phyloP scores from a whole-genome alignment of 1,140 invertebrate genomes.

The Gonioctena quinquepunctata region DNA sequence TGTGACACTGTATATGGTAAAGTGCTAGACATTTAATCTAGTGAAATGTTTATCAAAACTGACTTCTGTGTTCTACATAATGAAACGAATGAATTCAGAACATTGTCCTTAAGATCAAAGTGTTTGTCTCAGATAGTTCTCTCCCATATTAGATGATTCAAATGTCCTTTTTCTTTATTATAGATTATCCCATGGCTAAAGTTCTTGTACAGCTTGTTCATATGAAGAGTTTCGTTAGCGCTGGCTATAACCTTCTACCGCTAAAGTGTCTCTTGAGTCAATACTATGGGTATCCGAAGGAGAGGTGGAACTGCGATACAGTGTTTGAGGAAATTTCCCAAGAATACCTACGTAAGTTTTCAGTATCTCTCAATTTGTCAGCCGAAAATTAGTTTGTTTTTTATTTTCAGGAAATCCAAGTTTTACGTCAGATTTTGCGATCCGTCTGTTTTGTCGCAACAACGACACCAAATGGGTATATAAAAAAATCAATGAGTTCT shows the following conservation, averaged over 20 bases:
- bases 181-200: slow-evolving; percentile 38
- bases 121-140: no score
- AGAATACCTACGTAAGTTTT: slow-evolving; percentile 39
- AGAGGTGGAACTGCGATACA: slow-evolving; percentile 36
- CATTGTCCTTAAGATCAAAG: no score
- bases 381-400: background rate
- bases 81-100: no score
- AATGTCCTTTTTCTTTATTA: no score
- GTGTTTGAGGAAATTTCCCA: slow-evolving; percentile 40
- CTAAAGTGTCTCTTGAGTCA: slow-evolving; percentile 36
- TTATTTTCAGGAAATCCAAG: slow-evolving; percentile 35
- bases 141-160: no score
- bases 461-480: slow-evolving; percentile 36
- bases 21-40: no score
- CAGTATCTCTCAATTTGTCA: background rate
- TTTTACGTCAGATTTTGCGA: slow-evolving; percentile 27
- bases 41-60: no score
- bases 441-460: slow-evolving; percentile 40
- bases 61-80: no score
- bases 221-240: slow-evolving; percentile 34
- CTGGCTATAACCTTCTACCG: slow-evolving; percentile 37
- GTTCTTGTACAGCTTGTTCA: slow-evolving; percentile 42
- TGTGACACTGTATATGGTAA: no score
- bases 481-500: slow-evolving; percentile 34
- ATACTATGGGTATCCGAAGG: slow-evolving; percentile 43